Base-by-base conservation (phyloP, 2,888 invertebrate genomes). In the Hetaerina titia region DNA sequence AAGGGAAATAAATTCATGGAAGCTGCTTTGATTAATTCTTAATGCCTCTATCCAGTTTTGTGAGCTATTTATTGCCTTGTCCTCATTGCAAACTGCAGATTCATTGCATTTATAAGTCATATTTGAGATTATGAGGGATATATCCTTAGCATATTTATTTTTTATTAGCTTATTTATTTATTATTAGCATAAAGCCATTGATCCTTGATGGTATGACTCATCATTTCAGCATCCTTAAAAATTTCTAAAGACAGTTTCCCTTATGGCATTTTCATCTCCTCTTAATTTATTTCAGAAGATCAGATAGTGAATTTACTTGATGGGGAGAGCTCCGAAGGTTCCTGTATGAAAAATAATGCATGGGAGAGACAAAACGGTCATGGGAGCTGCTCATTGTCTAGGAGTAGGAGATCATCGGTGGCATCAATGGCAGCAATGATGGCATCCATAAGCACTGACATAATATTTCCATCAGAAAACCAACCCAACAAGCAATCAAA, bases 311-410 rank as follows among this genome's bases (percentile, higher is more conserved):
- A 31, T 11, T 15, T 31, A 6, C 11, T 13, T 13, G 31, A 13
- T 92, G n/a, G 92, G n/a, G 92, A 74, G 19, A 69, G 92, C n/a
- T 92, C 74, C 69, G 92, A 92, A 13, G 92, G 69, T 25, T 74
- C 92, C 64, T 56, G 45, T 9, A 22, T 19, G 11, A 69, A 56
- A 22, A 56, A 11, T 56, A 19, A 45, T 9, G 8, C 69, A 9
- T 69, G 92, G 90, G 92, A 92, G 25, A 92, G 63, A 5, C 45
- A 8, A 45, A 56, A 45, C 22, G 19, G 7, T 4, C 13, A 74
- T 69, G 69, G n/a, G n/a, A 92, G 92, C n/a, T 57, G 69, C 57
- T n/a, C 69, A 56, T 22, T 45, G 56, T n/a, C 22, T 69, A 63
- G 64, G 56, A 74, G 74, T 69, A 56, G 56, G 9, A 63, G 92